phyloP scores from a whole-genome alignment of 2,113 vertebrate species.

The Dasyornis broadbenti region DNA sequence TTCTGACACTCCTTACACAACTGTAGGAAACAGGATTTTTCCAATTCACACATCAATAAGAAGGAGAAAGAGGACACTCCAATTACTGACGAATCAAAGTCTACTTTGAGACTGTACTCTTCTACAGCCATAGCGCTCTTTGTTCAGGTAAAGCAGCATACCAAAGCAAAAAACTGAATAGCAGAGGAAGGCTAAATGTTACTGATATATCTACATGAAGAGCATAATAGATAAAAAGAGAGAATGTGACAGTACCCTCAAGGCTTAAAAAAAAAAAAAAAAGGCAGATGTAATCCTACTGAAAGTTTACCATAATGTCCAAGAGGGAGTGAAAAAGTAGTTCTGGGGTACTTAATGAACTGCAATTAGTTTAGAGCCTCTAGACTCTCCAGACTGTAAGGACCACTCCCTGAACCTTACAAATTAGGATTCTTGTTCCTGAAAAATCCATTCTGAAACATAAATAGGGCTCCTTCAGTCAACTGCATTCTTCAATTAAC shows the following conservation, averaged over 20 bases:
- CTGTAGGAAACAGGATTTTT: background rate
- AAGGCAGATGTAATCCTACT: background rate
- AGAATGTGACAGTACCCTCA: background rate
- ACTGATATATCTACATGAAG: background rate
- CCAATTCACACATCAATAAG: background rate
- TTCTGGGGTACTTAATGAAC: background rate
- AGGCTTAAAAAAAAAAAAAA: background rate
- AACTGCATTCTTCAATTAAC: background rate
- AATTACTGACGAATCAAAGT: background rate
- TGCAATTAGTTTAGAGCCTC: background rate
- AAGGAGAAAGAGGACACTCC: background rate
- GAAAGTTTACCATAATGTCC: background rate
- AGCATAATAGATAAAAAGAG: background rate
- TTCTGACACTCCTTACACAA: background rate
- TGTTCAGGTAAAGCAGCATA: background rate
- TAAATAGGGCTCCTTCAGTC: background rate
- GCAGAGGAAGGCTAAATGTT: background rate
- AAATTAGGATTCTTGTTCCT: background rate
- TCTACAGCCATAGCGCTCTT: background rate
- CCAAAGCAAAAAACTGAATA: background rate
- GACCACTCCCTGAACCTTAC: background rate
- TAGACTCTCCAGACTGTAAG: background rate
- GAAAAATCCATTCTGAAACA: background rate
- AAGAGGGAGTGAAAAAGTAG: background rate
- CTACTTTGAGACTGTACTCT: background rate